Conservation (phyloP, 1,140 invertebrate species). For the Aphelenchoides avenae region DNA sequence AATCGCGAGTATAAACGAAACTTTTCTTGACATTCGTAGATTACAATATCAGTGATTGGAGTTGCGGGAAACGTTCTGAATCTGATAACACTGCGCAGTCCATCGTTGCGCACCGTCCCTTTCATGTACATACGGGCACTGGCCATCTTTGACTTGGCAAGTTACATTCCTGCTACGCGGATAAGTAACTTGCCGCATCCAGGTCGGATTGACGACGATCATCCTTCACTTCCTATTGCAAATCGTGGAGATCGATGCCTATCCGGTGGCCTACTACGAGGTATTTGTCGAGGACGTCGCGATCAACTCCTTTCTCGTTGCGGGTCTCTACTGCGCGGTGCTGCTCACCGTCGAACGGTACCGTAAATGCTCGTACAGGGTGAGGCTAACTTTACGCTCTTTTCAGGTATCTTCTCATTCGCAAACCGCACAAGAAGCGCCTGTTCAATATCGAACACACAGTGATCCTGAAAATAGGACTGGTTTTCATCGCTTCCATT, state of each 20-base stretch:
- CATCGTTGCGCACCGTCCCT: slow-evolving; percentile 52
- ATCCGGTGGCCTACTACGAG: slow-evolving; percentile 37
- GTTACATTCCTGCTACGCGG: background rate
- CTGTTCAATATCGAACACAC: slow-evolving; percentile 39
- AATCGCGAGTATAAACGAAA: background rate
- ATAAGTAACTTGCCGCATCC: slow-evolving; percentile 7
- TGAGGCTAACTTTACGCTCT: no score
- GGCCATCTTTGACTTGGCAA: slow-evolving; percentile 52
- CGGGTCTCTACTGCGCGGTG: slow-evolving; percentile 56
- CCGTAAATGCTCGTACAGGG: slow-evolving; percentile 1
- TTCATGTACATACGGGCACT: slow-evolving; percentile 55
- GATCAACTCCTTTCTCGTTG: slow-evolving; percentile 56
- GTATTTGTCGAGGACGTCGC: slow-evolving; percentile 49
- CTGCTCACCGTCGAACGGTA: slow-evolving; percentile 53
- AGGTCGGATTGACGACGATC: slow-evolving; percentile 47
- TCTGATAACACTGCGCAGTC: slow-evolving; percentile 47
- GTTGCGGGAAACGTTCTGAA: slow-evolving; percentile 52
- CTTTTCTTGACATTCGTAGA: slow-evolving; percentile 25
- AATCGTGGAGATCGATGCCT: slow-evolving; percentile 16
- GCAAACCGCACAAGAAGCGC: slow-evolving; percentile 43
- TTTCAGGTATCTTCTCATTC: slow-evolving; percentile 38
- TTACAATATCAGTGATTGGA: slow-evolving; percentile 46
- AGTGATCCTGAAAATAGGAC: slow-evolving; percentile 38
- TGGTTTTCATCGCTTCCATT: slow-evolving; percentile 39
- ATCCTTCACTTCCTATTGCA: slow-evolving; percentile 47